Evolutionary conservation across 1,140 invertebrate genomes (phyloP).

Genomic region (Thaumatotibia leucotreta): DNA sequence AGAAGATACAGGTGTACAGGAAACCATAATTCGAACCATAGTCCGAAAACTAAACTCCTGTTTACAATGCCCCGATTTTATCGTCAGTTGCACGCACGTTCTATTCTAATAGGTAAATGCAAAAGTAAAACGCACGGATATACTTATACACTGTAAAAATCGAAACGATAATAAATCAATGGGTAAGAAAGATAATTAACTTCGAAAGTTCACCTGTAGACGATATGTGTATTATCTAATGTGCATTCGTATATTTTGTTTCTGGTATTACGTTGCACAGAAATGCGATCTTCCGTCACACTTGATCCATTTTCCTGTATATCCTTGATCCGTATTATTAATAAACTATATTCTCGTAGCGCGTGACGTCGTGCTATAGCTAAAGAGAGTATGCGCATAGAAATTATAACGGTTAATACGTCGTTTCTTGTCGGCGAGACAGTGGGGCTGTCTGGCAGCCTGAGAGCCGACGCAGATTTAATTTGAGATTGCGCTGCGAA

Average conservation of each 20-base stretch:
- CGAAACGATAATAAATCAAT: no score
- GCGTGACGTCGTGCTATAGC: background rate
- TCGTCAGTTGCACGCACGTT: no score
- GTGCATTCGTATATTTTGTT: background rate
- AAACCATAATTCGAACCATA: no score
- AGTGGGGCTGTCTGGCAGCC: conserved; percentile 20
- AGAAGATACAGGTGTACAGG: no score
- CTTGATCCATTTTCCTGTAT: conserved; percentile 7
- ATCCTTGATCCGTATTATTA: conserved; percentile 12
- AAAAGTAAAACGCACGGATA: no score
- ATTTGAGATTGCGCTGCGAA: conserved; percentile 62
- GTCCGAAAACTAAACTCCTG: no score
- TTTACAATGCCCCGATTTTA: no score
- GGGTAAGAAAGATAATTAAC: no score
- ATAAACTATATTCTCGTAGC: conserved; percentile 10
- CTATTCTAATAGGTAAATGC: no score
- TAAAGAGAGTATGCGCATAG: background rate
- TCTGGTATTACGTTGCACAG: background rate
- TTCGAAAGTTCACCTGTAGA: background rate
- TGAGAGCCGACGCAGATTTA: conserved; percentile 55
- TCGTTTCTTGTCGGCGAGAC: background rate
- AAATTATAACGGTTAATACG: background rate
- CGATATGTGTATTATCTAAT: background rate
- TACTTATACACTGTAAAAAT: no score
- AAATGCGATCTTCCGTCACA: background rate